Percentiles rank a stretch among this genome's conserved stretches.
phyloP scores from a whole-genome alignment of 2,888 invertebrate genomes.

The Anthophora plumipes region DNA sequence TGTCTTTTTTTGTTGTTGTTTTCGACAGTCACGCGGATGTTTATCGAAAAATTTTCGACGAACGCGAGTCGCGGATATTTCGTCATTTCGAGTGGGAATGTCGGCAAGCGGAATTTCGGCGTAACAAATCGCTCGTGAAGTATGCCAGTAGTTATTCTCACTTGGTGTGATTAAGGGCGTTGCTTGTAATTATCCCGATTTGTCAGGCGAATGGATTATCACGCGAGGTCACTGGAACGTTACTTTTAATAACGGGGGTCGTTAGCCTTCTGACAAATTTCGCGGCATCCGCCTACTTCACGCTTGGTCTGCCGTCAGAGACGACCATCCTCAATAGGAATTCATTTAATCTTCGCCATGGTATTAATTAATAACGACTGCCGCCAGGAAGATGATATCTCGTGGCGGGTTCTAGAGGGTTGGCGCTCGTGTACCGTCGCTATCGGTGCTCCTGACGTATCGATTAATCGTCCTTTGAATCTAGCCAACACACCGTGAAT shows the following conservation, averaged over 20 bases:
- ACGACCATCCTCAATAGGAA: slow-evolving; percentile 72
- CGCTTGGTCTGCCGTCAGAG: slow-evolving; percentile 69
- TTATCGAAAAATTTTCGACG: slow-evolving; percentile 27
- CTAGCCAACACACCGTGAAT: slow-evolving; percentile 24
- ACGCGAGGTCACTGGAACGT: slow-evolving; percentile 81
- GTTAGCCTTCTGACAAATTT: slow-evolving; percentile 84
- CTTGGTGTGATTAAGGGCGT: slow-evolving; percentile 69
- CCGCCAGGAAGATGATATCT: slow-evolving; percentile 61
- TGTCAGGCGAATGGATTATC: slow-evolving; percentile 80
- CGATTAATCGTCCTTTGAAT: slow-evolving; percentile 56
- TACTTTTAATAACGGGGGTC: slow-evolving; percentile 84
- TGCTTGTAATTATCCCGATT: slow-evolving; percentile 81
- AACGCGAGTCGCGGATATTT: background rate
- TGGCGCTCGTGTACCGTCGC: background rate
- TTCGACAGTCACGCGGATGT: background rate
- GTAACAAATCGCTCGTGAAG: slow-evolving; percentile 34
- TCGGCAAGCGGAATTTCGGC: slow-evolving; percentile 35
- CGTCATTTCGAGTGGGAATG: slow-evolving; percentile 11
- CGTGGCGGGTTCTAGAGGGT: slow-evolving; percentile 46
- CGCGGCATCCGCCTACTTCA: slow-evolving; percentile 74
- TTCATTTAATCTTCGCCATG: slow-evolving; percentile 76
- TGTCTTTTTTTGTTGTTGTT: background rate
- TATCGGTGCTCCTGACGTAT: slow-evolving; percentile 50
- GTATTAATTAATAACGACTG: slow-evolving; percentile 74
- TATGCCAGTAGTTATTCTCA: slow-evolving; percentile 28